A percentile compares a stretch with the other conserved stretches of the same genome.
Evolutionary conservation across 2,888 invertebrate species (phyloP).

Genomic region (Syrphus vitripennis): DNA sequence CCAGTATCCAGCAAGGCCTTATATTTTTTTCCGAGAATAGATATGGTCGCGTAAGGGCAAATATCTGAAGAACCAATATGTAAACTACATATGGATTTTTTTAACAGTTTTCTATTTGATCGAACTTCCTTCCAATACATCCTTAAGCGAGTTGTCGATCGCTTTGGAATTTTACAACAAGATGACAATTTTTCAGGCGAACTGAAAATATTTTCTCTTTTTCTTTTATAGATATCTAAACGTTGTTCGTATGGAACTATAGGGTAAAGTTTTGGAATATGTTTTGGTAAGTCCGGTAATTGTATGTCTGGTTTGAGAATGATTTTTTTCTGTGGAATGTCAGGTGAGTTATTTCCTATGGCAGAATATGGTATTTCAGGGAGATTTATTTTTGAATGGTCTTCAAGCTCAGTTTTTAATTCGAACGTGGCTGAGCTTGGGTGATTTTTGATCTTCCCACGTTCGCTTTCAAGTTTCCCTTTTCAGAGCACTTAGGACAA

Average conservation of each 20-base stretch:
- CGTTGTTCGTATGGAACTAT: background rate
- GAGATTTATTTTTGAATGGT: background rate
- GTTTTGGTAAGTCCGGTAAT: background rate
- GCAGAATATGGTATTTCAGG: background rate
- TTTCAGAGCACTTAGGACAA: constrained; percentile 1
- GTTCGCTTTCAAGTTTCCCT: constrained; percentile 22
- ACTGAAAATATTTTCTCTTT: constrained; percentile 4
- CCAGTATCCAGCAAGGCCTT: constrained; percentile 51
- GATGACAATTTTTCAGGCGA: background rate
- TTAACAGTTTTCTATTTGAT: background rate
- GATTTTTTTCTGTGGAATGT: background rate
- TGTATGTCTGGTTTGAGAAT: background rate
- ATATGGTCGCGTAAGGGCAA: constrained; percentile 26
- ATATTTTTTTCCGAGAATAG: constrained; percentile 26
- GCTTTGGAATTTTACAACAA: background rate
- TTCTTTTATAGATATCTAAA: background rate
- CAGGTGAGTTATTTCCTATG: background rate
- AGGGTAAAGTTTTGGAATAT: background rate
- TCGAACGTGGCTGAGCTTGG: background rate
- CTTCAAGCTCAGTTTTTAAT: background rate
- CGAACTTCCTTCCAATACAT: constrained; percentile 14
- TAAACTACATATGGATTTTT: background rate
- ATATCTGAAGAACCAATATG: constrained; percentile 1
- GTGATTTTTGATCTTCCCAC: background rate
- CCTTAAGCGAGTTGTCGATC: background rate